Percentiles rank a stretch among this genome's conserved stretches.
Evolutionary conservation across 2,113 vertebrate species (phyloP).

Genomic region (Gymnarchus niloticus): DNA sequence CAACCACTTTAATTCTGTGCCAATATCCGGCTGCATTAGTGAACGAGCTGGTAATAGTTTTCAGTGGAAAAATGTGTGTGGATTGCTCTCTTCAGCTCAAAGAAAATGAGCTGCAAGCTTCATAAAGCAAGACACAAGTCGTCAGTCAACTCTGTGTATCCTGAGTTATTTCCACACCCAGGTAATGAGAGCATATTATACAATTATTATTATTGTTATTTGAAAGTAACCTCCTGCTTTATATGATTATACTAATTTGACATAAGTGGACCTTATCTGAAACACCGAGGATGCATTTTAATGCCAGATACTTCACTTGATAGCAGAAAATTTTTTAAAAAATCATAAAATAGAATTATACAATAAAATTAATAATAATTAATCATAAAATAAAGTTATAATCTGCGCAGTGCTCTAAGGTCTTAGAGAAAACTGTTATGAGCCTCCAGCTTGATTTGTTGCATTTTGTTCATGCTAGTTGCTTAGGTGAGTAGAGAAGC

Average conservation of each 20-base stretch:
- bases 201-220: background rate
- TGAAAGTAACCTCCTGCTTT: background rate
- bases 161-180: background rate
- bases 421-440: background rate
- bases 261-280: background rate
- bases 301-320: background rate
- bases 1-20: slow-evolving; percentile 4
- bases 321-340: too few relatives aligned
- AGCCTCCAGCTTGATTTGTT: background rate
- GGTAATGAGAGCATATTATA: background rate
- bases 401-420: background rate
- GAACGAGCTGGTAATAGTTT: background rate
- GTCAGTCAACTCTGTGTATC: background rate
- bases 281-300: background rate
- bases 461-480: background rate
- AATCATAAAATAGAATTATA: too few relatives aligned
- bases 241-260: background rate
- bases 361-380: too few relatives aligned
- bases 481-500: background rate
- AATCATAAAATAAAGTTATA: background rate
- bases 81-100: slow-evolving; percentile 3
- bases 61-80: background rate
- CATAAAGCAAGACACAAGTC: background rate
- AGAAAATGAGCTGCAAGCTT: background rate
- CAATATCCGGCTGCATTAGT: background rate